Percentiles rank a stretch among this genome's conserved stretches.
Evolutionary conservation across 2,797 vertebrate species (phyloP).

Genomic region (Prunella strophiata): DNA sequence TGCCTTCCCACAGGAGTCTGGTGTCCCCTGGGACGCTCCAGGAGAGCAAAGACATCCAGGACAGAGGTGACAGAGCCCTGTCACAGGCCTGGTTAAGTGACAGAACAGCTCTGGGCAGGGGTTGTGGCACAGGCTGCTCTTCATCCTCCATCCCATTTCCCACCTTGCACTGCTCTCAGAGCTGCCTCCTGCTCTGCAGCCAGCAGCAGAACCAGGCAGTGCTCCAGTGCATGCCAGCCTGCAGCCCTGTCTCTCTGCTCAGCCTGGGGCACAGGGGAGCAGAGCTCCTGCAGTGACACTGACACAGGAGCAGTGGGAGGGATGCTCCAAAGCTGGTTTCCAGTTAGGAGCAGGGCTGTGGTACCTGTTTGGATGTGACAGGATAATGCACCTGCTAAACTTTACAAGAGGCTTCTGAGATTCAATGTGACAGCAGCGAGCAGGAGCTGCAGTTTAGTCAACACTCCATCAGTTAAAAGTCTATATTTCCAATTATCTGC

Average conservation of each 20-base stretch:
- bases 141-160: neutral
- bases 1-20: neutral
- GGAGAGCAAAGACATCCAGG: neutral
- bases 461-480: constrained; percentile 68
- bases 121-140: neutral
- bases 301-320: neutral
- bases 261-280: neutral
- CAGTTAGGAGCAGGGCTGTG: neutral
- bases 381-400: constrained; percentile 50
- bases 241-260: neutral
- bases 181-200: neutral
- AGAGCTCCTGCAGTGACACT: neutral
- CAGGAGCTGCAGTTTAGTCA: constrained; percentile 55
- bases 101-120: neutral
- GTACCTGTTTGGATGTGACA: constrained; percentile 35
- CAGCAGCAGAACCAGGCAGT: neutral
- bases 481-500: constrained; percentile 66
- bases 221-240: neutral
- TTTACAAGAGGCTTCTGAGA: constrained; percentile 32
- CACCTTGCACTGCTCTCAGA: neutral
- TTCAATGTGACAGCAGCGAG: constrained; percentile 35
- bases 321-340: neutral
- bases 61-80: neutral
- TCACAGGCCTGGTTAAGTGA: neutral
- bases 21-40: too few species aligned